Conservation (phyloP, 2,888 invertebrate species). For the Ommatoiulus sabulosus region DNA sequence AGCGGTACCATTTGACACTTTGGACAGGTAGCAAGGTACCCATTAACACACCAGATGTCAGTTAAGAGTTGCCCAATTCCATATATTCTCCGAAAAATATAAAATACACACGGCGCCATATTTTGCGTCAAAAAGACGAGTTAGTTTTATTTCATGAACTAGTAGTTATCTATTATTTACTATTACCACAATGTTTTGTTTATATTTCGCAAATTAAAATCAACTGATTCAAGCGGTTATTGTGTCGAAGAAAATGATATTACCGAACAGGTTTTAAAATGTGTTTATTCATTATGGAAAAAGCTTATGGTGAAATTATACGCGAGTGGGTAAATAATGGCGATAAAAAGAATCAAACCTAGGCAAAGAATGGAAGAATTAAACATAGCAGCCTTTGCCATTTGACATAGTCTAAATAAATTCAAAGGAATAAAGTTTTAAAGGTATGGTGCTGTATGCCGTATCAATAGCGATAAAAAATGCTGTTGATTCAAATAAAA, state of each 20-base stretch:
- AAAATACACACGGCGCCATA: too few species aligned
- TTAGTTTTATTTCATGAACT: too few species aligned
- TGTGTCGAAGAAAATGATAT: too few species aligned
- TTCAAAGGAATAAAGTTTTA: slow-evolving; percentile 15
- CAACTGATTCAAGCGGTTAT: too few species aligned
- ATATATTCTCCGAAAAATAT: too few species aligned
- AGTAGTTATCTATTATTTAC: not conserved
- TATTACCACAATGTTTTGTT: not conserved
- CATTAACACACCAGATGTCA: not conserved
- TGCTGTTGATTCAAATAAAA: slow-evolving; percentile 39
- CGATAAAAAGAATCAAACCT: not conserved
- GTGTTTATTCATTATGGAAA: not conserved
- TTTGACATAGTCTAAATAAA: slow-evolving; percentile 44
- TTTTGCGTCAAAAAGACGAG: too few species aligned
- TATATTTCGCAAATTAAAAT: not conserved
- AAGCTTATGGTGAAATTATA: not conserved
- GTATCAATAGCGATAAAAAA: not conserved
- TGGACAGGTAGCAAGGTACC: not conserved
- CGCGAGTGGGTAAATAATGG: not conserved
- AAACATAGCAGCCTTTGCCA: slow-evolving; percentile 25
- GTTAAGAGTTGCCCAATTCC: too few species aligned
- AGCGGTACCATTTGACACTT: not conserved
- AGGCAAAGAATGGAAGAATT: not conserved
- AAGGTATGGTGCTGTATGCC: slow-evolving; percentile 5
- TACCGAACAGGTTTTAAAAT: not conserved